Conservation (phyloP, 2,797 vertebrate genomes). For the Oreortyx pictus region DNA sequence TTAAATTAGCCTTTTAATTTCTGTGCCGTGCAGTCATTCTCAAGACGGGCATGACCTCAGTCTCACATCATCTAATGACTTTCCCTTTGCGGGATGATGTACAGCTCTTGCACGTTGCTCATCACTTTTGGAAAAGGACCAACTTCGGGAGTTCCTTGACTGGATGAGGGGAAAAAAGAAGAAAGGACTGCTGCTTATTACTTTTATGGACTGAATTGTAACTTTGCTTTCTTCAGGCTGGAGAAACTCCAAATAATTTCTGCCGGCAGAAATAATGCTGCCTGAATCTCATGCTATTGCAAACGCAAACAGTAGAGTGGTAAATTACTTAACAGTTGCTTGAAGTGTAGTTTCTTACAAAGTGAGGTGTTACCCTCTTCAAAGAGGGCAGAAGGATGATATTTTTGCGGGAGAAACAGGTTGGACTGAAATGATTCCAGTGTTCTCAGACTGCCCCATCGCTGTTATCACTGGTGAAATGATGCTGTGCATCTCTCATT, state of each 20-base stretch:
- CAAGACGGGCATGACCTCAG: conserved; percentile 49
- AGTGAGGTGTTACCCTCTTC: neutral
- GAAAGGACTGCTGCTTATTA: neutral
- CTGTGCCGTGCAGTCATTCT: conserved; percentile 41
- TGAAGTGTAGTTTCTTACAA: neutral
- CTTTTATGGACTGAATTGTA: neutral
- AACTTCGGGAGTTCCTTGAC: conserved; percentile 36
- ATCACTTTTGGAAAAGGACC: conserved; percentile 38
- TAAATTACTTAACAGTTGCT: neutral
- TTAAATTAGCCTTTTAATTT: conserved; percentile 32
- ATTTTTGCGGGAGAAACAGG: neutral
- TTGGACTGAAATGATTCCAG: neutral
- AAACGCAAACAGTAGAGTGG: neutral
- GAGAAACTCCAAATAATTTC: neutral
- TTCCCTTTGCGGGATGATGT: conserved; percentile 20
- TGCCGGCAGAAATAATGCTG: neutral
- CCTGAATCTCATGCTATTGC: neutral
- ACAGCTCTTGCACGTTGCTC: conserved; percentile 56
- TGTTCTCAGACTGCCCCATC: neutral
- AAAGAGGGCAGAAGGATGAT: neutral
- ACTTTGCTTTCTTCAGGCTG: neutral
- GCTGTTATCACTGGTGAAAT: neutral
- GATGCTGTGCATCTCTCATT: neutral
- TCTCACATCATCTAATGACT: conserved; percentile 38
- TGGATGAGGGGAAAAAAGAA: neutral